phyloP scores from a whole-genome alignment of 2,113 vertebrate species.

The Corvus moneduloides region DNA sequence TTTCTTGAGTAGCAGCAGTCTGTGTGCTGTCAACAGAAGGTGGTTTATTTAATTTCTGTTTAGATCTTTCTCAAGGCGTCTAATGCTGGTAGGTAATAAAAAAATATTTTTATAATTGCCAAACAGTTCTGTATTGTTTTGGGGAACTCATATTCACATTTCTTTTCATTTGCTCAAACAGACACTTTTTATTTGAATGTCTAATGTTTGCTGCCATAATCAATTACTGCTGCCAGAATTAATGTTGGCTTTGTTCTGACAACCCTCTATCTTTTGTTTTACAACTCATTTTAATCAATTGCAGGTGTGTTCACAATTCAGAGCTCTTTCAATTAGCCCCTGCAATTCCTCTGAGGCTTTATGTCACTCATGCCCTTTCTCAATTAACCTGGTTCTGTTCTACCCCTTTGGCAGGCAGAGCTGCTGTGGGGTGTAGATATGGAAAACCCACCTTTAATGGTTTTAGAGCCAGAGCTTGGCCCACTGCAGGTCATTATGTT shows the following conservation, averaged over 20 bases:
- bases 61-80: conserved; percentile 3
- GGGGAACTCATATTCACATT: background rate
- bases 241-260: conserved; percentile 4
- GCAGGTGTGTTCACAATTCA: background rate
- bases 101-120: background rate
- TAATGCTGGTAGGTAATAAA: background rate
- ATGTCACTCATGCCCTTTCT: background rate
- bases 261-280: background rate
- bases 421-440: background rate
- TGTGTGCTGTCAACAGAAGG: background rate
- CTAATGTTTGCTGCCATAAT: background rate
- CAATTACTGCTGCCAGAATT: conserved; percentile 1
- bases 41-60: conserved; percentile 43
- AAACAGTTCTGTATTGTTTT: background rate
- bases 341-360: conserved; percentile 7
- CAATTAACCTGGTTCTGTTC: background rate
- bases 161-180: conserved; percentile 6
- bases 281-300: conserved; percentile 26
- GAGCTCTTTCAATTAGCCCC: conserved; percentile 35
- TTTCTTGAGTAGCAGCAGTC: conserved; percentile 42
- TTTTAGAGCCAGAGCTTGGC: background rate
- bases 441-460: background rate
- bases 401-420: background rate
- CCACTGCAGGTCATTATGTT: background rate
- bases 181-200: background rate